Base-by-base conservation (phyloP, 1,140 invertebrate species). In the Stegodyphus mimosarum region DNA sequence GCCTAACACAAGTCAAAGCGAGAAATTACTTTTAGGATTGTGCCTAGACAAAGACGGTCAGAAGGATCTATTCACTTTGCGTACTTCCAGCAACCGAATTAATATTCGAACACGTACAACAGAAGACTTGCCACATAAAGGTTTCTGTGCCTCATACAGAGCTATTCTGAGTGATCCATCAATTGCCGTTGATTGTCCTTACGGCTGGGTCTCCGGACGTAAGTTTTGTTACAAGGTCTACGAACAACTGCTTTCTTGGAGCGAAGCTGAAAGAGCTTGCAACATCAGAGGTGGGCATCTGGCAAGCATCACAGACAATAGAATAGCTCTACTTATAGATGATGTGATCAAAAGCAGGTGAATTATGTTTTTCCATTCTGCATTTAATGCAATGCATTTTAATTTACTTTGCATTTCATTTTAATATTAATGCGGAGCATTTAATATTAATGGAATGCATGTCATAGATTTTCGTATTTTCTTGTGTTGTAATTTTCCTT, bases 251-350 rank as follows among this genome's bases (percentile, higher is more conserved):
- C 88, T 92, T 83, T 89, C 92, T 0, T 95, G 94, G 94, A 88
- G 90, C 4, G 92, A 93, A 63, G 94, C 93, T 0, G 93, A 95
- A 88, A 90, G 91, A 10, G 92, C 94, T 87, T 95, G 94, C 87
- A 89, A 90, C 9, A 90, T 90, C 66, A 90, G 91, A 76, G 93
- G 93, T 4, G 94, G 94, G 17, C 93, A 94, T 90, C 91, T 95
- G 10, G 93, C 92, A 0, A 93, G 93, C 84, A 90, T 95, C 5
- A 90, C 92, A 9, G 93, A 92, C 88, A 92, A 93, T 53, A 89
- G 92, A 13, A 92, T 93, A 33, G 93, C 95, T 64, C n/a, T 17
- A 0, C 60, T 89, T 5, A 67, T 90, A 48, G 88, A 88, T 78
- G 72, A 86, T 9, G 77, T 88, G 88, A 79, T 88, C 51, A 85